A percentile compares a stretch with the other conserved stretches of the same genome.
Conservation (phyloP, 2,888 invertebrate species). For the Trissolcus japonicus region DNA sequence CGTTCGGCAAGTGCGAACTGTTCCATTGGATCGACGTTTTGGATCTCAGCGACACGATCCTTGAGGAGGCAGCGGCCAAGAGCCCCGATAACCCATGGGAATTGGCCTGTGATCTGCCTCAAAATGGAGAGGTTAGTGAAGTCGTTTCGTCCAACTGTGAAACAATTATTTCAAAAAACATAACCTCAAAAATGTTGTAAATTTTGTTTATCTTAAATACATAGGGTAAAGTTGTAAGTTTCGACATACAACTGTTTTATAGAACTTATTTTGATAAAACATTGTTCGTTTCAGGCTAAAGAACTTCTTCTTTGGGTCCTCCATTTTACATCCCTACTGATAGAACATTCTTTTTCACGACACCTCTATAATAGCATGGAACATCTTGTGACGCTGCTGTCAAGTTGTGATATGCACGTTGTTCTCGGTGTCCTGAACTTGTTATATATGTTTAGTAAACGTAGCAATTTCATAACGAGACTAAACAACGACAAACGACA, state of each 20-base stretch:
- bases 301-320: conserved; percentile 85
- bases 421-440: conserved; percentile 90
- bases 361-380: conserved; percentile 93
- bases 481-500: conserved; percentile 84
- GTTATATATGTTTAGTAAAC: conserved; percentile 91
- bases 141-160: background rate
- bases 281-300: conserved; percentile 79
- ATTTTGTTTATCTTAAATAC: background rate
- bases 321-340: conserved; percentile 88
- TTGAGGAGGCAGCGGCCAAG: conserved; percentile 84
- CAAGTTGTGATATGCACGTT: conserved; percentile 88
- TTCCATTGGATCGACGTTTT: conserved; percentile 91
- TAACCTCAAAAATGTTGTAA: background rate
- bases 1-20: conserved; percentile 90
- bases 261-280: background rate
- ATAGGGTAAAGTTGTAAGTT: background rate
- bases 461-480: conserved; percentile 90
- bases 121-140: conserved; percentile 78
- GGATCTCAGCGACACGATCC: conserved; percentile 85
- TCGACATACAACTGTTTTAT: too few species aligned
- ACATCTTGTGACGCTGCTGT: conserved; percentile 85
- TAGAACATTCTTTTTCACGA: conserved; percentile 91
- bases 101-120: conserved; percentile 84
- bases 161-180: background rate
- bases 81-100: conserved; percentile 82